A percentile compares a stretch with the other conserved stretches of the same genome.
phyloP scores from a whole-genome alignment of 2,113 vertebrate genomes.

The Morone chrysops region DNA sequence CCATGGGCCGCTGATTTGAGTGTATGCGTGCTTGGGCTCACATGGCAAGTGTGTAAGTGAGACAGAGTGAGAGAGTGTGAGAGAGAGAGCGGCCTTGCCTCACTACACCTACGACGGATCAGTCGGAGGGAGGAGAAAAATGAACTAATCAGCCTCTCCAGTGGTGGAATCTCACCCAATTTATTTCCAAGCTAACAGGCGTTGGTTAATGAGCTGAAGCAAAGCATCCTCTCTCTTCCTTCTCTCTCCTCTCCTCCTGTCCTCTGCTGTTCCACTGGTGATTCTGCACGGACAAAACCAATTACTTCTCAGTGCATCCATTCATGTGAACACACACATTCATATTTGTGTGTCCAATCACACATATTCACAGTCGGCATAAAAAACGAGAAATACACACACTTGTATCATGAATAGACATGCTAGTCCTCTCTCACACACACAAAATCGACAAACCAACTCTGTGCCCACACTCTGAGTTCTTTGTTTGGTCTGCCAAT shows the following conservation, averaged over 20 bases:
- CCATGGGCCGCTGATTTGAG: conserved; percentile 47
- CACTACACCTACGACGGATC: conserved; percentile 74
- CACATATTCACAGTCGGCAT: conserved; percentile 41
- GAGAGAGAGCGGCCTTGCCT: conserved; percentile 52
- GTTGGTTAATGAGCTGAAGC: conserved; percentile 83
- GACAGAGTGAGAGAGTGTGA: conserved; percentile 58
- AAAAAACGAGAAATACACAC: conserved; percentile 10
- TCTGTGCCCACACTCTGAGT: neutral
- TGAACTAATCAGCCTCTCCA: conserved; percentile 82
- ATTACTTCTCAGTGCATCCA: conserved; percentile 67
- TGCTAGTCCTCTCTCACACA: neutral
- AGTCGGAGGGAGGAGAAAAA: conserved; percentile 73
- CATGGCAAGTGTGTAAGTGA: conserved; percentile 57
- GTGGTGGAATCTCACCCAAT: conserved; percentile 82
- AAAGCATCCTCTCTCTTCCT: conserved; percentile 81
- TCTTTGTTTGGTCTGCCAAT: conserved; percentile 44
- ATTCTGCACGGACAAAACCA: conserved; percentile 70
- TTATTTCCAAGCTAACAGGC: conserved; percentile 84
- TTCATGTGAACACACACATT: conserved; percentile 39
- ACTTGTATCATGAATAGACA: neutral
- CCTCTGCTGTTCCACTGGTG: conserved; percentile 69
- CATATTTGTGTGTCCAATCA: conserved; percentile 40
- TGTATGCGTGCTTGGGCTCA: conserved; percentile 39
- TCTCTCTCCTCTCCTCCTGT: conserved; percentile 61
- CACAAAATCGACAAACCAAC: neutral